phyloP scores from a whole-genome alignment of 1,140 invertebrate species.

The Choristoneura fumiferana region DNA sequence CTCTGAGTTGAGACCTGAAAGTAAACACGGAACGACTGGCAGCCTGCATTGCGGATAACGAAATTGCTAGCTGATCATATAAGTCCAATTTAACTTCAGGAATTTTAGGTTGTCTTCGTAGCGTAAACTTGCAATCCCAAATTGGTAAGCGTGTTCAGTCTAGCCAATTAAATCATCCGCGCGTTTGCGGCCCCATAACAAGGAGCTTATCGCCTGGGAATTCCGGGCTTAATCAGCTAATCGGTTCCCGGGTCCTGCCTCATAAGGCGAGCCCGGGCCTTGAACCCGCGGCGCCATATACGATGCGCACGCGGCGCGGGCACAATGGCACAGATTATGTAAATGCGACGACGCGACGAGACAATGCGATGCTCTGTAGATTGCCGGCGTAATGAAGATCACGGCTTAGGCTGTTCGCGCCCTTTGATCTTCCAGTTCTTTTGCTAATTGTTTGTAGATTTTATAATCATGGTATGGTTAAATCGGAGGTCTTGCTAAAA shows the following conservation, averaged over 20 bases:
- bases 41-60: background rate
- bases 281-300: conserved; percentile 4
- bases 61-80: background rate
- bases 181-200: conserved; percentile 5
- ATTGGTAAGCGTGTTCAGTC: background rate
- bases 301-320: conserved; percentile 3
- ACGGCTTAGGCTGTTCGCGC: background rate
- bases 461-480: too few relatives aligned
- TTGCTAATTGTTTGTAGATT: too few relatives aligned
- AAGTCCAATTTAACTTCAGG: background rate
- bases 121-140: background rate
- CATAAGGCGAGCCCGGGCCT: background rate
- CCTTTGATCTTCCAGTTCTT: background rate
- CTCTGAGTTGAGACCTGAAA: too few relatives aligned
- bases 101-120: conserved; percentile 7
- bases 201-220: conserved; percentile 10
- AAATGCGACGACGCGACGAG: background rate
- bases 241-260: background rate
- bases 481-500: too few relatives aligned
- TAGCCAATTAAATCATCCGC: background rate
- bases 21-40: background rate
- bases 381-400: conserved; percentile 10
- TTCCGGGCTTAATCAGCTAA: conserved; percentile 3
- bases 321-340: background rate
- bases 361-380: background rate